These are phyloP conservation scores for Halictus rubicundus DNA, from an alignment of 1,140 invertebrate species.

Conservation along the genomic window DNA sequence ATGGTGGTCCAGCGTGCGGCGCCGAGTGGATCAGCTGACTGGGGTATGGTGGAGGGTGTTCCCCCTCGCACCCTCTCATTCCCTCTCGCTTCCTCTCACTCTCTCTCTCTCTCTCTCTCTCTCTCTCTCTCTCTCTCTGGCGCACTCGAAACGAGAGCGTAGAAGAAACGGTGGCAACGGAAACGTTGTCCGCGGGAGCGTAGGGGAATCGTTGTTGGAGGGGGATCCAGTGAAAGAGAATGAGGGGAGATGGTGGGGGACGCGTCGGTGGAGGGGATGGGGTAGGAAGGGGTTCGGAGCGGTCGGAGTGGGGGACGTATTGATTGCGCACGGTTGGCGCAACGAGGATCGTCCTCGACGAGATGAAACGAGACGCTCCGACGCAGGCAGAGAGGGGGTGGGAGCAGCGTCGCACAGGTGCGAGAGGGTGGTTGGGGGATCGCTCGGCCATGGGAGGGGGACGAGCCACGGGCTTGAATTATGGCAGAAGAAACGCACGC, in stretches of 20 bases:
- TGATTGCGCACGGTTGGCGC: constrained; percentile 72
- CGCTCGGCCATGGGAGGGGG: not conserved
- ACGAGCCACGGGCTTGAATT: constrained; percentile 15
- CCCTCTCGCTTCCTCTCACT: no score
- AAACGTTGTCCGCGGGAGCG: not conserved
- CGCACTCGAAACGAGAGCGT: constrained; percentile 6
- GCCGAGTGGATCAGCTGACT: constrained; percentile 66
- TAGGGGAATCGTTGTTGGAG: no score
- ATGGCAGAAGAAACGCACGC: constrained; percentile 27
- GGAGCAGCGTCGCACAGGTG: constrained; percentile 13
- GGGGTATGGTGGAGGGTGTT: constrained; percentile 32
- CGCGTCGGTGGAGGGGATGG: constrained; percentile 26
- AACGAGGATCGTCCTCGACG: constrained; percentile 31
- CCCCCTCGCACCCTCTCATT: no score
- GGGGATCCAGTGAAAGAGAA: not conserved
- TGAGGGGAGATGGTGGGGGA: not conserved
- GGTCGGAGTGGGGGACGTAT: constrained; percentile 69
- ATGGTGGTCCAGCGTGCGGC: constrained; percentile 53
- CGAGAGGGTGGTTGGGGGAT: not conserved
- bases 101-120: no score
- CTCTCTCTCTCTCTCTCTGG: not conserved
- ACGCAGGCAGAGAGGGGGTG: not conserved
- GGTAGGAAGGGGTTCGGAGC: not conserved
- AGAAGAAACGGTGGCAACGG: not conserved
- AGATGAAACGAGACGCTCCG: not conserved